Conservation (phyloP, 2,113 vertebrate species). For the Zosterops japonicus region DNA sequence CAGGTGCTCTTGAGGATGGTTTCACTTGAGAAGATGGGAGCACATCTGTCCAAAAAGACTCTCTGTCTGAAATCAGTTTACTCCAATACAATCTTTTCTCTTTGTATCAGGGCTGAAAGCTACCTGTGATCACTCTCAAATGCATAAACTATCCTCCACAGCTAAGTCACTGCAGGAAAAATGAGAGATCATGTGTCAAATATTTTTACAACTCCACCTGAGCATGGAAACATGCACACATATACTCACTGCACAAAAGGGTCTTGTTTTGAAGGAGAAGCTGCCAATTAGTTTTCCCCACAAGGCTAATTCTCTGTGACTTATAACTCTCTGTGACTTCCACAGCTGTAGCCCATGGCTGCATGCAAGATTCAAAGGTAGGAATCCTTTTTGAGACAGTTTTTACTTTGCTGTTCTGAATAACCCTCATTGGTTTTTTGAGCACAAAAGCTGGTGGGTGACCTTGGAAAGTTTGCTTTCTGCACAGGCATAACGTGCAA, state of each 20-base stretch:
- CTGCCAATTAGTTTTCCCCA: neutral
- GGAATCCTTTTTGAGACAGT: neutral
- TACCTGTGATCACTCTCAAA: neutral
- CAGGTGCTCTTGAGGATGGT: neutral
- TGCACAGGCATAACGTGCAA: fast-evolving
- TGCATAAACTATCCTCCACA: neutral
- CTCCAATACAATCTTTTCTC: neutral
- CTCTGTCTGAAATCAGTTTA: neutral
- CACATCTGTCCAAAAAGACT: neutral
- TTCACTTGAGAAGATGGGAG: neutral
- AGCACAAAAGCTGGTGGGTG: neutral
- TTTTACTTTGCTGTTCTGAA: neutral
- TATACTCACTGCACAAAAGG: neutral
- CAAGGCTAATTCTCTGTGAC: neutral
- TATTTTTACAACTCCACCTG: neutral
- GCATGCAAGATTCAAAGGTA: neutral
- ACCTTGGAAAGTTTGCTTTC: neutral
- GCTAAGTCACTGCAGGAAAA: neutral
- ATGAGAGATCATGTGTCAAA: neutral
- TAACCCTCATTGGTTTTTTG: neutral
- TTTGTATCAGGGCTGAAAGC: neutral
- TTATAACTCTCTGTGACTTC: neutral
- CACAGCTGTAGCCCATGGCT: neutral
- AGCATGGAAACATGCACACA: neutral
- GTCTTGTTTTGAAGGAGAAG: neutral